Evolutionary conservation across 2,113 vertebrate genomes (phyloP).

Genomic region (Aphelocoma coerulescens): DNA sequence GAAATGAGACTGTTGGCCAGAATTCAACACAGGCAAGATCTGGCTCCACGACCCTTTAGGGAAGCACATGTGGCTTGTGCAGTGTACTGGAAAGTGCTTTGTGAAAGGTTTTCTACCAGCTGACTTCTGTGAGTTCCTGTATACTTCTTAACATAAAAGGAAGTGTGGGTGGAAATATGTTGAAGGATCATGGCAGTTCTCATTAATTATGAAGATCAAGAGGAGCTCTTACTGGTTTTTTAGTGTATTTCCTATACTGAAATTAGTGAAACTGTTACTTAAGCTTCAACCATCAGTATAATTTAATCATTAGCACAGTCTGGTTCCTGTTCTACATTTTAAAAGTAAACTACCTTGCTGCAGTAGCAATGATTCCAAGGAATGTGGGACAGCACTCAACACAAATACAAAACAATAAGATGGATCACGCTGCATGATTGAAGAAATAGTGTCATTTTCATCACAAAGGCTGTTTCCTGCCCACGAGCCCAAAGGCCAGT

Average conservation of each 20-base stretch:
- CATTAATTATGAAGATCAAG: constrained; percentile 13
- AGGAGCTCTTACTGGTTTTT: neutral
- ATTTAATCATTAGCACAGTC: constrained; percentile 1
- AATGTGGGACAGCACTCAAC: neutral
- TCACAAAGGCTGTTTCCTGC: neutral
- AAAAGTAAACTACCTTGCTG: neutral
- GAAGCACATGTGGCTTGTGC: neutral
- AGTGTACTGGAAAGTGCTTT: neutral
- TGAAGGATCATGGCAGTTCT: constrained; percentile 8
- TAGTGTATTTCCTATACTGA: neutral
- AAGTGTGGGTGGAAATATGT: neutral
- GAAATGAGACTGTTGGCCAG: neutral
- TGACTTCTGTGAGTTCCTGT: neutral
- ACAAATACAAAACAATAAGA: neutral
- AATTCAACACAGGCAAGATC: neutral
- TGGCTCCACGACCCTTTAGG: neutral
- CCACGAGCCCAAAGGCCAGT: neutral
- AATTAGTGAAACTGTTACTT: constrained; percentile 8
- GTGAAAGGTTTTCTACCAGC: neutral
- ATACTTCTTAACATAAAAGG: neutral
- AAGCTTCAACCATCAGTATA: neutral
- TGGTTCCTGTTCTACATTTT: neutral
- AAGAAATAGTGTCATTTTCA: neutral
- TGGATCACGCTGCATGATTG: rapidly evolving
- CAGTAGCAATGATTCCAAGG: neutral